Base-by-base conservation (phyloP, 2,113 vertebrate genomes). In the Gavialis gangeticus region DNA sequence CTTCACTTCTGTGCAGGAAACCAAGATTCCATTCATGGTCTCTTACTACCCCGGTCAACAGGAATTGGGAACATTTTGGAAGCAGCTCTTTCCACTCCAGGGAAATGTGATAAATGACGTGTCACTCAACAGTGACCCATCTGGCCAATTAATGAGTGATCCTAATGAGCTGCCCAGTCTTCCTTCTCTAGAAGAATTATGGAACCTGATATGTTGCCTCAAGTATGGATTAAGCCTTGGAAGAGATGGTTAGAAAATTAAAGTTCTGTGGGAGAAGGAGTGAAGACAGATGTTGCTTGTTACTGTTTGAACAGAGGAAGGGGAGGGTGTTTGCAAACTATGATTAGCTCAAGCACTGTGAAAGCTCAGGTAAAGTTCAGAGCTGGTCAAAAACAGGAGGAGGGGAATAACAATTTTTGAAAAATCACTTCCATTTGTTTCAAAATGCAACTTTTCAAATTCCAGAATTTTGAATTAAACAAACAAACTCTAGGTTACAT, bases 211-310 rank as follows among this genome's bases (percentile, higher is more conserved):
- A 79, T 28, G 5, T 1, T 12, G 17, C 57, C 5, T 85, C 60
- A 64, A 25, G 21, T 82, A 14, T 5, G 57, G 55, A 21, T 67
- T 89, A 87, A 82, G 67, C 59, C 56, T 56, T 75, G 18, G 27
- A 71, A 12, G 16, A 79, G 86, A 34, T 56, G 1, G 3, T 0
- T 6, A 64, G 21, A 78, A 30, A 90, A 63, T 30, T 76, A 63
- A 2, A 34, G 90, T n/a, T 14, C 55, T 69, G 30, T 59, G 58
- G 13, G 60, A 24, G 63, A 18, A 77, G 57, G 57, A 89, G 79
- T 4, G 21, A 91, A 30, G 80, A 12, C 10, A 84, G 18, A 66
- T 30, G 3, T 17, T 75, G 75, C 6, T 11, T 0, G 0, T 7
- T 85, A 54, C 60, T 37, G 21, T 37, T 55, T 19, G 13, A n/a